Base-by-base conservation (phyloP, 2,113 vertebrate species). In the Cyprinodon brontotheroides region DNA sequence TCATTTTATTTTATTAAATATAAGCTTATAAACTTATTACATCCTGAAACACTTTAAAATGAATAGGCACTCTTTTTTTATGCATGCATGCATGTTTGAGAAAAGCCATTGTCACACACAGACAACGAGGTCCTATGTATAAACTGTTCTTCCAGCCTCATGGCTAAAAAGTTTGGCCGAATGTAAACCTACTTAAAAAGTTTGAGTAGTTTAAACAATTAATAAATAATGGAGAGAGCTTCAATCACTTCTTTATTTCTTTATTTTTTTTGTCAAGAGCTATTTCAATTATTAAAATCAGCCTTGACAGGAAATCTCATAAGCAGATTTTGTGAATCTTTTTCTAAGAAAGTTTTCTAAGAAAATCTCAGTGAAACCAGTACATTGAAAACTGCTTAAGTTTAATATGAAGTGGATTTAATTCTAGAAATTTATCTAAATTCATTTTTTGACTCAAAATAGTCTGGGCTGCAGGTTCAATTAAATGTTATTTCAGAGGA, bases 401-500 rank as follows among this genome's bases (percentile, higher is more conserved):
- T 15, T 20, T 50, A 13, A 61, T 65, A 60, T 7, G 17, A 43
- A 69, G n/a, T 45, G 38, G 22, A 39, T 61, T 66, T 59, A 12
- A 13, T 11, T 50, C 12, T 29, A 38, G 9, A 36, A 39, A 61
- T 40, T 68, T 48, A 64, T 17, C 20, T 68, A 61, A 81, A 50
- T 20, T 60, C 36, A 75, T 72, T 36, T 62, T 72, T 9, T 22
- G 29, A 60, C 70, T 74, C 1, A 50, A 81, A 61, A 50, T 71
- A 50, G 12, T 14, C 29, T 50, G 38, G n/a, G 37, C 4, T 48
- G n/a, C 59, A 11, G 37, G 14, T 39, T 71, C 63, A 67, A 29
- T 29, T 29, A 29, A 29, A 29, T 29, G 29, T 29, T 29, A 29
- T 29, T 29, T 29, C 29, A 29, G 29, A 29, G 29, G 29, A 29